phyloP scores from a whole-genome alignment of 2,797 vertebrate species.

The Betta splendens region DNA sequence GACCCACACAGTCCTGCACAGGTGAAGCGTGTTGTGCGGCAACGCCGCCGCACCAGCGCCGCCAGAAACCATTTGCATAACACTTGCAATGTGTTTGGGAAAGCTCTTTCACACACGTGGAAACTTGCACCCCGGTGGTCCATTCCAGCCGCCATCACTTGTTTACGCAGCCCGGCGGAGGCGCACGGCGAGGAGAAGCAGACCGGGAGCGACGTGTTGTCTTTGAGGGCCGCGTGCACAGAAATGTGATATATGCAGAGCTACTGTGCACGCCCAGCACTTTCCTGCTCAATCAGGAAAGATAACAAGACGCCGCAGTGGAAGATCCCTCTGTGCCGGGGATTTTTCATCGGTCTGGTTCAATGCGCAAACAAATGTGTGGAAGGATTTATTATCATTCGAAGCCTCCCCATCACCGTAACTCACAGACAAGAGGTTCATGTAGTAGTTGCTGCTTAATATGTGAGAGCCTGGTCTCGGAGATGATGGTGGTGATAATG shows the following conservation, averaged over 20 bases:
- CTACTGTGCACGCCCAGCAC: slow-evolving; percentile 6
- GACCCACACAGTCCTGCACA: slow-evolving; percentile 29
- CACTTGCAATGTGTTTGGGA: slow-evolving; percentile 85
- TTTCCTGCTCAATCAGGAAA: neutral
- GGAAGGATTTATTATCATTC: too few species aligned
- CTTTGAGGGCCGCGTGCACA: slow-evolving; percentile 66
- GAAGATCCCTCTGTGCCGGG: neutral
- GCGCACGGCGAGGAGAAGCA: slow-evolving; percentile 72
- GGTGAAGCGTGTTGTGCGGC: slow-evolving; percentile 50
- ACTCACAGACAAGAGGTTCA: too few species aligned
- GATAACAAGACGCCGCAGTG: neutral
- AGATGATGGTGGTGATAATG: too few species aligned
- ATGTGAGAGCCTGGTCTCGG: too few species aligned
- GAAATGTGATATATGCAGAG: slow-evolving; percentile 8
- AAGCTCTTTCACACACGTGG: slow-evolving; percentile 81
- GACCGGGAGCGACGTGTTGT: slow-evolving; percentile 71
- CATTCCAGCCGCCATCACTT: slow-evolving; percentile 78
- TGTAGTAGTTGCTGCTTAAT: too few species aligned
- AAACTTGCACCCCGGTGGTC: slow-evolving; percentile 86
- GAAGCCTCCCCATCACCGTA: too few species aligned
- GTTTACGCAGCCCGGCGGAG: slow-evolving; percentile 77
- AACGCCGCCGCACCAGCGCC: slow-evolving; percentile 76
- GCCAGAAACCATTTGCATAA: slow-evolving; percentile 84
- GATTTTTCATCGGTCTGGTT: neutral
- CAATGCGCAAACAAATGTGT: neutral